Evolutionary conservation across 1,140 invertebrate species (phyloP), one percentile per base, ranked within the genome.

Genomic region (Pygmarrhopalites habei): DNA sequence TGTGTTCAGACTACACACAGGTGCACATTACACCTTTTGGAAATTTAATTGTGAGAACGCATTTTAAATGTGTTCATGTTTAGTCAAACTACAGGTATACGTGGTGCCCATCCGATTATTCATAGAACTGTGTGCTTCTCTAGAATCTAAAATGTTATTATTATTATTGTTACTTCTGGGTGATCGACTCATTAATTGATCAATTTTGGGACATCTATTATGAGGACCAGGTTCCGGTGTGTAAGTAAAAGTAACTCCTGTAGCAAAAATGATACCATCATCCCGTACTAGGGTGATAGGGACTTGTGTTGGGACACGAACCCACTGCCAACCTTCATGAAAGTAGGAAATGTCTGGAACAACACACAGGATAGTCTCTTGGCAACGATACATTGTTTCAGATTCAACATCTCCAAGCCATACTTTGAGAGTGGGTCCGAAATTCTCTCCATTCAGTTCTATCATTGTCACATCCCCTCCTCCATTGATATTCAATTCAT

Each of bases 321-420:
- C 82, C 76, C 77, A 83, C 64, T 80, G 78, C 81, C 81, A 85
- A 3, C 78, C 79, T 49, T 75, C 77, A 47, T 79, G 72, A 72
- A 85, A 83, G 46, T 79, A 79, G 25, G 79, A 82, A 62, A 84
- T 82, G 71, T 83, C 82, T 28, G 82, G 83, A 23, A 84, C 81
- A 23, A 83, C 82, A 73, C 82, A 84, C 43, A 84, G 72, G 77
- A 85, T 80, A 52, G 76, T 78, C 60, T 84, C 82, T 66, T 80
- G 77, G 73, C 81, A 83, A 58, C 82, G 79, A 74, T 80, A 84
- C 79, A 83, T 82, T 5, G 84, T 86, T 67, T 86, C 83, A 15
- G 83, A 78, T 70, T 82, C 80, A 1, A 85, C 81, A 60, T 84
- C 82, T 19, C 83, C 84, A 75, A 86, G 84, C 85, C 85, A 86